Evolutionary conservation across 1,140 invertebrate genomes (phyloP).

Genomic region (Scaptodrosophila lebanonensis): DNA sequence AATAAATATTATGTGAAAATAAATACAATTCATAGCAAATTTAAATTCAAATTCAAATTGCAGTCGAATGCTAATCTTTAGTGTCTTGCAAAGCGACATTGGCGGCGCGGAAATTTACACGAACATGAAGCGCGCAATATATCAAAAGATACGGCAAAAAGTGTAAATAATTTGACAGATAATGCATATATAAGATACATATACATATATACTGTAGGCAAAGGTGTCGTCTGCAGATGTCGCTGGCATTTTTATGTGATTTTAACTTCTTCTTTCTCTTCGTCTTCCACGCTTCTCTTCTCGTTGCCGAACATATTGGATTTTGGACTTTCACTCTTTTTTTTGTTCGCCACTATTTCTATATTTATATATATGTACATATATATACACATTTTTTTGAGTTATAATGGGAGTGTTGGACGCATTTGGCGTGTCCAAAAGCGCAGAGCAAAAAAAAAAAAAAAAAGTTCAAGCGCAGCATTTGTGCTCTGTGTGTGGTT

Average conservation of each 20-base stretch:
- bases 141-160: slow-evolving; percentile 1
- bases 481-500: slow-evolving; percentile 15
- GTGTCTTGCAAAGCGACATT: no score
- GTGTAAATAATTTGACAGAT: slow-evolving; percentile 46
- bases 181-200: slow-evolving; percentile 22
- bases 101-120: slow-evolving; percentile 22
- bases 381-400: slow-evolving; percentile 13
- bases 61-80: no score
- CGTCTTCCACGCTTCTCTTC: slow-evolving; percentile 24
- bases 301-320: slow-evolving; percentile 56
- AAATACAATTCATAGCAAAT: no score
- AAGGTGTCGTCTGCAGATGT: slow-evolving; percentile 18
- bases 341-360: no score
- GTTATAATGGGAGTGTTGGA: slow-evolving; percentile 46
- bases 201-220: slow-evolving; percentile 9
- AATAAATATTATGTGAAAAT: no score
- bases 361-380: slow-evolving; percentile 11
- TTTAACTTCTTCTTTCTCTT: no score
- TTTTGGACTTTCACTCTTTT: slow-evolving; percentile 66
- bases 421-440: slow-evolving; percentile 46
- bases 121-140: slow-evolving; percentile 30
- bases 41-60: no score
- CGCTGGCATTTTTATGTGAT: slow-evolving; percentile 27
- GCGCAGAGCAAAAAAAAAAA: slow-evolving; percentile 18
- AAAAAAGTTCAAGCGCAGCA: slow-evolving; percentile 22